phyloP scores from a whole-genome alignment of 2,888 invertebrate genomes.

The Caradrina clavipalpis region DNA sequence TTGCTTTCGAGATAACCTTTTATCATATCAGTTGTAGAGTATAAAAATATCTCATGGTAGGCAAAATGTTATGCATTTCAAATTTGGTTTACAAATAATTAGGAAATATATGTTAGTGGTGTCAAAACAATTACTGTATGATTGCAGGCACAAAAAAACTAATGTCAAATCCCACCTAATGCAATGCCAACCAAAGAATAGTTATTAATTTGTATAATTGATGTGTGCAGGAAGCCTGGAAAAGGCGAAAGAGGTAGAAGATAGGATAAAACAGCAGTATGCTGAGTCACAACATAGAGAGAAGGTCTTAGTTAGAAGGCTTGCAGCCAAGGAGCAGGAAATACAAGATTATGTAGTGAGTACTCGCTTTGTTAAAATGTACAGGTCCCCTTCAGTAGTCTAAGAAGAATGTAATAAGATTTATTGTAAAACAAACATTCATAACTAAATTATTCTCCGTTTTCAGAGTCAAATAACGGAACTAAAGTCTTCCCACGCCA shows the following conservation, averaged over 20 bases:
- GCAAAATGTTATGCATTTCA: slow-evolving; percentile 47
- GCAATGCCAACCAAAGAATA: not conserved
- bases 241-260: slow-evolving; percentile 94
- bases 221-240: slow-evolving; percentile 92
- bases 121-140: slow-evolving; percentile 39
- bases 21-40: slow-evolving; percentile 44
- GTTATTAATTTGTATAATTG: slow-evolving; percentile 60
- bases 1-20: slow-evolving; percentile 36
- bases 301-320: slow-evolving; percentile 97
- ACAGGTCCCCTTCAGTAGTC: not conserved
- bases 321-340: slow-evolving; percentile 99
- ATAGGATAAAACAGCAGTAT: slow-evolving; percentile 95
- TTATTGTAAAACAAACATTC: not conserved
- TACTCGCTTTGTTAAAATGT: slow-evolving; percentile 36
- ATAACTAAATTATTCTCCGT: slow-evolving; percentile 30
- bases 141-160: slow-evolving; percentile 10
- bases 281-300: slow-evolving; percentile 97
- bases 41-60: slow-evolving; percentile 36
- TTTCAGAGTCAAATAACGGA: slow-evolving; percentile 97
- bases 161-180: slow-evolving; percentile 17
- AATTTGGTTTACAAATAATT: slow-evolving; percentile 37
- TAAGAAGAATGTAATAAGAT: not conserved
- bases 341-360: slow-evolving; percentile 98
- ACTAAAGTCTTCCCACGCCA: slow-evolving; percentile 97
- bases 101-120: slow-evolving; percentile 35